Evolutionary conservation across 2,797 vertebrate genomes (phyloP).

Genomic region (Siniperca scherzeri): DNA sequence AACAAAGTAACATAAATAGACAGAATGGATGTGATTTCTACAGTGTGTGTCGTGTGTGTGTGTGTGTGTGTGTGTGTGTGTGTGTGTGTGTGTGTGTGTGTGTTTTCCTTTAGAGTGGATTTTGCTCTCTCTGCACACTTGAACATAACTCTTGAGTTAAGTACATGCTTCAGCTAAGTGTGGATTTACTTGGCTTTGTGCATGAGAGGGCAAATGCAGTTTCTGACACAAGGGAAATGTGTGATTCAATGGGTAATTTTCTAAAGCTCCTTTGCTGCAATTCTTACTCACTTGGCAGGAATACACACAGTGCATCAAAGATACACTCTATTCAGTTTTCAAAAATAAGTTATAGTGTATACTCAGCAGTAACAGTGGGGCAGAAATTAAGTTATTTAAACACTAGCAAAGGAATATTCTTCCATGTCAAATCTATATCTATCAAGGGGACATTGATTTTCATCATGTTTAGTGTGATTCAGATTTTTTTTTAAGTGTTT

Average conservation of each 20-base stretch:
- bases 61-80: not conserved
- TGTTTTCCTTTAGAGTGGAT: constrained; percentile 37
- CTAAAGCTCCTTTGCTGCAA: constrained; percentile 48
- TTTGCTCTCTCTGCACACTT: constrained; percentile 54
- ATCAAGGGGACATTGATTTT: not conserved
- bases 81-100: not conserved
- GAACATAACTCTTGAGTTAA: constrained; percentile 48
- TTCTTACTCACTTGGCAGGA: constrained; percentile 36
- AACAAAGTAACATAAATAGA: constrained; percentile 37
- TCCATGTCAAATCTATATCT: not conserved
- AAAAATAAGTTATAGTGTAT: constrained; percentile 30
- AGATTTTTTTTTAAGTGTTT: not conserved
- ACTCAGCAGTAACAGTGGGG: constrained; percentile 31
- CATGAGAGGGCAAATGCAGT: constrained; percentile 51
- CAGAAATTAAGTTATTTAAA: constrained; percentile 1
- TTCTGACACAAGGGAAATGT: constrained; percentile 57
- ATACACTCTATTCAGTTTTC: constrained; percentile 21
- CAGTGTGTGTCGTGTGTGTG: too few species aligned
- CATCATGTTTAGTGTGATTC: not conserved
- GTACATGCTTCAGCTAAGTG: constrained; percentile 69
- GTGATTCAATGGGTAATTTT: constrained; percentile 56
- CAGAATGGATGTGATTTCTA: constrained; percentile 16
- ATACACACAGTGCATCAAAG: constrained; percentile 26
- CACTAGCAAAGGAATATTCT: not conserved
- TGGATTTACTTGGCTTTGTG: constrained; percentile 62